Evolutionary conservation across 2,888 invertebrate genomes (phyloP).

Genomic region (Plebejus argus): DNA sequence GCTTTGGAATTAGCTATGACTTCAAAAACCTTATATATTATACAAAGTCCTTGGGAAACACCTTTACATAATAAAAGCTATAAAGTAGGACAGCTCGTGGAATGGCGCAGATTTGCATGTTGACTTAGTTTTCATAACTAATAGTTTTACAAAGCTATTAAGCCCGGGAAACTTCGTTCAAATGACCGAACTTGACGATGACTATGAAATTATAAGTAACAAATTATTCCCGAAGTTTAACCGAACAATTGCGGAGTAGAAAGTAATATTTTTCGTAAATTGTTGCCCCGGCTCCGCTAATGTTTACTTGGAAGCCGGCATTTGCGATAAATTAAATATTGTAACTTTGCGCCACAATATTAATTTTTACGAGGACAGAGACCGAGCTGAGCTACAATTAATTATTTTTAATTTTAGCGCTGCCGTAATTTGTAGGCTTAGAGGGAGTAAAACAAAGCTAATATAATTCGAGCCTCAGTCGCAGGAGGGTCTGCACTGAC

Average conservation of each 20-base stretch:
- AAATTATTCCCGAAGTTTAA: slow-evolving; percentile 56
- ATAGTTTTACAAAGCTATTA: slow-evolving; percentile 65
- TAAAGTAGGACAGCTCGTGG: slow-evolving; percentile 42
- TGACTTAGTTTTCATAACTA: slow-evolving; percentile 74
- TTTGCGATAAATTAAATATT: slow-evolving; percentile 26
- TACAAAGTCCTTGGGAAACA: slow-evolving; percentile 31
- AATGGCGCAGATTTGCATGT: slow-evolving; percentile 71
- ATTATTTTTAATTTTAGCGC: not conserved
- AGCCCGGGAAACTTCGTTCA: slow-evolving; percentile 59
- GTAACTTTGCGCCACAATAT: not conserved
- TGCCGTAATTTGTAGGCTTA: not conserved
- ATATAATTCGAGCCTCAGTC: not conserved
- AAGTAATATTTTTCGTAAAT: slow-evolving; percentile 43
- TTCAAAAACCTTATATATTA: not conserved
- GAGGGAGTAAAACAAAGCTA: slow-evolving; percentile 1
- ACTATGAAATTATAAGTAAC: slow-evolving; percentile 62
- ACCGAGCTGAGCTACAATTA: not conserved
- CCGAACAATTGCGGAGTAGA: slow-evolving; percentile 48
- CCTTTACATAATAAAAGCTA: slow-evolving; percentile 37
- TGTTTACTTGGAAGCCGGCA: slow-evolving; percentile 8
- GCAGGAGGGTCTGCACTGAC: not conserved
- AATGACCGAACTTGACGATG: slow-evolving; percentile 63
- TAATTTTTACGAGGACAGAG: slow-evolving; percentile 16
- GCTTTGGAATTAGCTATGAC: not conserved
- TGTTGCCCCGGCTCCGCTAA: slow-evolving; percentile 21